These are phyloP conservation scores for Dicentrarchus labrax DNA, from an alignment of 2,113 vertebrate genomes.

Conservation along the genomic window DNA sequence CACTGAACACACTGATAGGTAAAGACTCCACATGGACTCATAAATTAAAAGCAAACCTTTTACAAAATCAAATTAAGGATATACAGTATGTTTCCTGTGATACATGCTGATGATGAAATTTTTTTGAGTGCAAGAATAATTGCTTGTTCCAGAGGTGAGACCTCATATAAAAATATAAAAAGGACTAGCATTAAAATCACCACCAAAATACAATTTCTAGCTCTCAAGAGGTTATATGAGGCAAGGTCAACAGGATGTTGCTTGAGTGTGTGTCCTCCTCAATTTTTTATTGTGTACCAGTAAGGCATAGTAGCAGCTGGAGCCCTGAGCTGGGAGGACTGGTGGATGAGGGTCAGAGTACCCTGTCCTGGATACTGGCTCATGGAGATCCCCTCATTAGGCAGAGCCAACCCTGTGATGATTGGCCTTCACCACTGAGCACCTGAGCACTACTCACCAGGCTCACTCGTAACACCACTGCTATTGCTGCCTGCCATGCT, in stretches of 20 bases:
- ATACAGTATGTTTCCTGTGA: neutral
- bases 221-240: neutral
- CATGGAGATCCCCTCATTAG: slow-evolving; percentile 78
- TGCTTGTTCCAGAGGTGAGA: neutral
- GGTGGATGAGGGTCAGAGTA: slow-evolving; percentile 74
- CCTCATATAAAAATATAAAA: neutral
- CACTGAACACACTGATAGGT: neutral
- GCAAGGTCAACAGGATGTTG: slow-evolving; percentile 8
- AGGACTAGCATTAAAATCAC: neutral
- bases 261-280: slow-evolving; percentile 27
- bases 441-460: slow-evolving; percentile 76
- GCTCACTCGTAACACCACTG: slow-evolving; percentile 34
- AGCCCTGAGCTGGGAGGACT: slow-evolving; percentile 44
- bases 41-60: neutral
- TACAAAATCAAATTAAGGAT: neutral
- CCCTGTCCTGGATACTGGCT: slow-evolving; percentile 66
- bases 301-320: slow-evolving; percentile 54
- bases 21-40: neutral
- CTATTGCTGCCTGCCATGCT: slow-evolving; percentile 42
- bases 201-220: neutral
- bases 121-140: neutral
- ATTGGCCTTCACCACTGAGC: slow-evolving; percentile 71
- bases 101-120: neutral
- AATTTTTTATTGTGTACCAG: slow-evolving; percentile 27
- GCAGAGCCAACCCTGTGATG: slow-evolving; percentile 68